Percentiles rank a stretch among this genome's conserved stretches.
Conservation (phyloP, 2,797 vertebrate genomes). For the Zalophus californianus region DNA sequence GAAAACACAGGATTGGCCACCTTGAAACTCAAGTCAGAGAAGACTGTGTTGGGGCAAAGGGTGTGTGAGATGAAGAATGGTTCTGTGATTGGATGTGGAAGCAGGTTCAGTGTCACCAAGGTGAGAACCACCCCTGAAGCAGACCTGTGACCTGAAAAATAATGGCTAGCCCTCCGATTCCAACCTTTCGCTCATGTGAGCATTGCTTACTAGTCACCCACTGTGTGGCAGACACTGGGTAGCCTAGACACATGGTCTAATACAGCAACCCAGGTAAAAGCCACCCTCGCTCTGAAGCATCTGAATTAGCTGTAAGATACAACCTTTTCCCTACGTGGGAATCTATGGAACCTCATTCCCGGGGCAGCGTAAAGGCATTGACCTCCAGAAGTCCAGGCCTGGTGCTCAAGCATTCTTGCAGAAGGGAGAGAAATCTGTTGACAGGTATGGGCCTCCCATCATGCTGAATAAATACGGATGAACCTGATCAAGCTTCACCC, state of each 20-base stretch:
- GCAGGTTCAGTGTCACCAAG: not conserved
- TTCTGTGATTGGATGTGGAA: not conserved
- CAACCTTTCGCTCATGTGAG: not conserved
- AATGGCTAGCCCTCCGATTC: not conserved
- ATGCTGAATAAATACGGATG: not conserved
- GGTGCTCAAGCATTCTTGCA: not conserved
- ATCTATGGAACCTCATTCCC: not conserved
- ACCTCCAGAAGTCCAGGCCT: not conserved
- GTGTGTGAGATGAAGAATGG: not conserved
- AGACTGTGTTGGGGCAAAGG: not conserved
- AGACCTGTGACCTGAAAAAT: not conserved
- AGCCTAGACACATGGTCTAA: not conserved
- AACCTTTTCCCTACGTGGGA: not conserved
- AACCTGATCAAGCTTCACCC: not conserved
- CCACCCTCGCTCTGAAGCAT: not conserved
- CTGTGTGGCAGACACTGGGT: not conserved
- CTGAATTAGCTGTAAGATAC: not conserved
- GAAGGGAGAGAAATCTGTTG: not conserved
- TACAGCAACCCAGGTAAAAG: not conserved
- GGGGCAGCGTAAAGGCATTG: not conserved
- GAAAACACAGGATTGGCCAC: not conserved
- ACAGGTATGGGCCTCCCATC: fast-evolving
- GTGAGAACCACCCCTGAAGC: not conserved
- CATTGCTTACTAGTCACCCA: not conserved
- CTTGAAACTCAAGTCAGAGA: not conserved